These are phyloP conservation scores for Muscidifurax raptorellus DNA, from an alignment of 1,140 invertebrate species.

Conservation along the genomic window DNA sequence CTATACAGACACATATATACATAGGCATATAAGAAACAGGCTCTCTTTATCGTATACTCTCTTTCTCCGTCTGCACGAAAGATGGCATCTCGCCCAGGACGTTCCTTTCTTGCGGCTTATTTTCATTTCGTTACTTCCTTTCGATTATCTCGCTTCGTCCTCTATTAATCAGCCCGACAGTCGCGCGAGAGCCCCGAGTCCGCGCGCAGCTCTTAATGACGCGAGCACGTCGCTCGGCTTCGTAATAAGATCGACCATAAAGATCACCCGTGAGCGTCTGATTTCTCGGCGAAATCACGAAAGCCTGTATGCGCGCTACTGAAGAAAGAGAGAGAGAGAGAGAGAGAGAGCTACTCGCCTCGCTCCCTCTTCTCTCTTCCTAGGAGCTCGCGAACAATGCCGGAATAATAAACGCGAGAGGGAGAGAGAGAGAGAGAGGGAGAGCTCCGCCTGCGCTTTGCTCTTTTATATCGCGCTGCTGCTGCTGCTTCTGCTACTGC, in stretches of 20 bases:
- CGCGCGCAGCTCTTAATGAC: conserved; percentile 68
- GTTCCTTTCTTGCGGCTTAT: conserved; percentile 45
- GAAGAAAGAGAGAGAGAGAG: not conserved
- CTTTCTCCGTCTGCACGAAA: conserved; percentile 45
- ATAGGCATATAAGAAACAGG: not conserved
- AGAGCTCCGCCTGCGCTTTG: not conserved
- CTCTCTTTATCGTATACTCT: not conserved
- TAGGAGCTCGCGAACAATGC: conserved; percentile 28
- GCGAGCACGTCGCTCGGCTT: conserved; percentile 66
- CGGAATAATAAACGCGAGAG: conserved; percentile 34
- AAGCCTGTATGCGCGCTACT: conserved; percentile 6
- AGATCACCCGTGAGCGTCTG: conserved; percentile 69
- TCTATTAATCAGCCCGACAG: conserved; percentile 74
- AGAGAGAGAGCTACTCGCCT: not conserved
- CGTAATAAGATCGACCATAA: conserved; percentile 72
- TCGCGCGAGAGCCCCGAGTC: conserved; percentile 56
- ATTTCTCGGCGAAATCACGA: conserved; percentile 63
- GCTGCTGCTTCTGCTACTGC: not conserved
- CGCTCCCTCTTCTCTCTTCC: not conserved
- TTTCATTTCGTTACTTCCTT: conserved; percentile 71
- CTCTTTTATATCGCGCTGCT: not conserved
- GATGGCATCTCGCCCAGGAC: conserved; percentile 63
- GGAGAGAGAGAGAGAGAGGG: too few relatives aligned
- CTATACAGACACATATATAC: too few relatives aligned
- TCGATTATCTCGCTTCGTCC: conserved; percentile 73